Evolutionary conservation across 2,888 invertebrate genomes (phyloP).

Genomic region (Brachynemurus nebulosus): DNA sequence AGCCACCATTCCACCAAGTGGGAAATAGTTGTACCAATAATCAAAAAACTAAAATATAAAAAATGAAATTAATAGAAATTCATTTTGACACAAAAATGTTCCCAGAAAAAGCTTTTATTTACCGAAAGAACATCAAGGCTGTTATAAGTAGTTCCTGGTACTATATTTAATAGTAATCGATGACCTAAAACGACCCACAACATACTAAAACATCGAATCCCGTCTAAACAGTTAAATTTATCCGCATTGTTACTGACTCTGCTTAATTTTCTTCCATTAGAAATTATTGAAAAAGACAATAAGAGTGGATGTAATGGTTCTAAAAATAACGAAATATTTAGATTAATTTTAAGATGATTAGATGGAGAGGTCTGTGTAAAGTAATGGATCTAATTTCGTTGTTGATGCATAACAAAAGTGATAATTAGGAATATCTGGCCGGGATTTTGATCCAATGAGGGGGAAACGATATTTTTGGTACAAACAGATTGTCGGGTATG

Average conservation of each 20-base stretch:
- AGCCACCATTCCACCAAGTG: neutral
- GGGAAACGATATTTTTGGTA: too few relatives aligned
- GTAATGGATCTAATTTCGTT: too few relatives aligned
- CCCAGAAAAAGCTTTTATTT: neutral
- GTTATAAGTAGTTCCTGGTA: constrained; percentile 14
- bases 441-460: too few relatives aligned
- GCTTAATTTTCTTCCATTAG: neutral
- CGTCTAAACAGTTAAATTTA: constrained; percentile 11
- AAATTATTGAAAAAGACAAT: neutral
- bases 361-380: too few relatives aligned
- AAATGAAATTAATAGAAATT: neutral
- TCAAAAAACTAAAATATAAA: neutral
- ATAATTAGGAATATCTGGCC: too few relatives aligned
- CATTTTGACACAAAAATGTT: neutral
- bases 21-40: neutral
- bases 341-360: too few relatives aligned
- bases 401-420: too few relatives aligned
- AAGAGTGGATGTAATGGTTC: neutral
- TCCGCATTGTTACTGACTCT: neutral
- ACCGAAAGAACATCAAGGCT: neutral
- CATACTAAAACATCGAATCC: constrained; percentile 15
- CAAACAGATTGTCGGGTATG: too few relatives aligned
- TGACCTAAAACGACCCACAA: constrained; percentile 25
- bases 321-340: neutral
- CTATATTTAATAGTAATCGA: constrained; percentile 19